Base-by-base conservation (phyloP, 2,797 vertebrate genomes). In the Valencia hispanica region DNA sequence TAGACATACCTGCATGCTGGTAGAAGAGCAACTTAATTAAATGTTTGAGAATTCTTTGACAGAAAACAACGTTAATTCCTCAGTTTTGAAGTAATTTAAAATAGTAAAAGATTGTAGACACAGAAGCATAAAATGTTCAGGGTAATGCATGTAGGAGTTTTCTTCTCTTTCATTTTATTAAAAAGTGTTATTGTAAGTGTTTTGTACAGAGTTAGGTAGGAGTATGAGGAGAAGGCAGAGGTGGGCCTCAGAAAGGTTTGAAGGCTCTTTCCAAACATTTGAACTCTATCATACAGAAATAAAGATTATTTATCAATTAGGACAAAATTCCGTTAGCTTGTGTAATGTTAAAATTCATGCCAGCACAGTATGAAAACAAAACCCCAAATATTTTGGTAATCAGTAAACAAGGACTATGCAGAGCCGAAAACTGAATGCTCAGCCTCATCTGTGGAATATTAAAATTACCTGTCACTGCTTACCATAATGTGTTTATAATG, bases 21-120 rank as follows among this genome's bases (percentile, higher is more conserved):
- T 47, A 41, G 17, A 65, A 57, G 45, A 66, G 57, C 30, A 73
- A 68, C 17, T 68, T 68, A 39, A 70, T 71, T 57, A 68, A 63
- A 73, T 20, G 20, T 70, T n/a, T 53, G 30, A 47, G 7, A 70
- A 36, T 41, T 36, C 39, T 51, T 30, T 32, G 39, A 22, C 34
- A 68, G 1, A 36, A 41, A 48, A 7, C 2, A 5, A 6, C 30
- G 5, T 9, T 36, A 2, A 17, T 75, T 57, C 14, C 18, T 66
- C 27, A 32, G 48, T 75, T 82, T 73, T 55, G 32, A 30, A 4
- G n/a, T 32, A 7, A 59, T 59, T 59, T 30, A 59, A 30, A 59
- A 59, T 1, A 5, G 2, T 30, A 2, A 32, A 30, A 59, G 1
- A 68, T 30, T 36, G 53, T 30, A 65, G 18, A 12, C 53, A 11